phyloP scores from a whole-genome alignment of 2,888 invertebrate species.

The Amphipyra berbera region DNA sequence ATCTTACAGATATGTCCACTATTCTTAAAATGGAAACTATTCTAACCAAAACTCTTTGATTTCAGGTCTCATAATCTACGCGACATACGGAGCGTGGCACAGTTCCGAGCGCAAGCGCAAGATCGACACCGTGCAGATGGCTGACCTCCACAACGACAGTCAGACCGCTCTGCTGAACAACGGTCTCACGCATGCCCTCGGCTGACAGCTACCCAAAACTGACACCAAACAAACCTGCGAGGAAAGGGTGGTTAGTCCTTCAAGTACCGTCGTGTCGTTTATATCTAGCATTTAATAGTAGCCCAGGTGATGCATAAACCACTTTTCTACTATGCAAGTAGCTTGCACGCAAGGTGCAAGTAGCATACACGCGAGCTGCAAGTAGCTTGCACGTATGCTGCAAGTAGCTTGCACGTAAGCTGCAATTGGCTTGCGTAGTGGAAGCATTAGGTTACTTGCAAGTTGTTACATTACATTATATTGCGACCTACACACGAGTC shows the following conservation, averaged over 20 bases:
- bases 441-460: too few relatives aligned
- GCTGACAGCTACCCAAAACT: conserved; percentile 69
- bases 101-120: conserved; percentile 88
- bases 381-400: too few relatives aligned
- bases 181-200: conserved; percentile 73
- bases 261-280: conserved; percentile 77
- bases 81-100: conserved; percentile 93
- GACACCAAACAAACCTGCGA: conserved; percentile 6
- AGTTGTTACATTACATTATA: too few relatives aligned
- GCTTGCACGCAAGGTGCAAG: too few relatives aligned
- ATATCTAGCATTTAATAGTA: conserved; percentile 76
- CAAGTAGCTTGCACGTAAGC: too few relatives aligned
- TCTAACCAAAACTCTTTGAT: conserved; percentile 3
- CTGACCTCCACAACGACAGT: conserved; percentile 80
- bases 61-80: conserved; percentile 93
- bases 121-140: conserved; percentile 70
- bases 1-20: too few relatives aligned
- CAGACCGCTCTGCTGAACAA: conserved; percentile 76
- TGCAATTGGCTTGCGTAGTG: too few relatives aligned
- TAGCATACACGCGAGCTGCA: too few relatives aligned
- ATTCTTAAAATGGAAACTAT: too few relatives aligned
- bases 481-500: too few relatives aligned
- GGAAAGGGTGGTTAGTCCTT: conserved; percentile 68
- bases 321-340: too few relatives aligned
- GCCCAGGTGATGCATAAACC: background rate